phyloP scores from a whole-genome alignment of 2,888 invertebrate genomes.

The Aphidoletes aphidimyza region DNA sequence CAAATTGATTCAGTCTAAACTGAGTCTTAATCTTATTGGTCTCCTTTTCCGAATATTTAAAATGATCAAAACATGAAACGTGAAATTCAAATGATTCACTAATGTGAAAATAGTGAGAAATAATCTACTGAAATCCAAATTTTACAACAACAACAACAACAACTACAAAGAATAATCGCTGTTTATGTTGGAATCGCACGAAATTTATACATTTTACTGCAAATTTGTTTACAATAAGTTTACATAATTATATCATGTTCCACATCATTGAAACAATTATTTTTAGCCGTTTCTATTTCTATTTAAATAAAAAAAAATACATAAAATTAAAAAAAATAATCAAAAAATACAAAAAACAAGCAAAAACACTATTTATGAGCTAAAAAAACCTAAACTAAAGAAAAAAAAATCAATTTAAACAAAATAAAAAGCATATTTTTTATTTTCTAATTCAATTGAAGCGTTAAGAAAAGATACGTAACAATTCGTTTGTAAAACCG shows the following conservation, averaged over 20 bases:
- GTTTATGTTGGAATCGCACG: constrained; percentile 22
- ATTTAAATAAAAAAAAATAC: constrained; percentile 15
- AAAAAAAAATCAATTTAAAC: no score
- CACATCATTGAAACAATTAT: constrained; percentile 45
- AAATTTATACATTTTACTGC: constrained; percentile 17
- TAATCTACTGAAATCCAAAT: not conserved
- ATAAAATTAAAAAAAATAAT: not conserved
- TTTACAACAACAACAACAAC: not conserved
- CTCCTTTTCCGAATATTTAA: not conserved
- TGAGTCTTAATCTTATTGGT: no score
- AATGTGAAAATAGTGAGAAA: no score
- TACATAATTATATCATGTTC: constrained; percentile 19
- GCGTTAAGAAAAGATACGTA: not conserved
- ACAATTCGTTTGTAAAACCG: not conserved
- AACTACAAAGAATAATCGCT: not conserved
- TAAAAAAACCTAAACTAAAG: not conserved
- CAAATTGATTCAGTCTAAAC: no score
- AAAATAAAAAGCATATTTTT: no score
- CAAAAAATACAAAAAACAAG: constrained; percentile 2
- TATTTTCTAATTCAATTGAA: constrained; percentile 6
- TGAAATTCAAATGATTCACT: no score
- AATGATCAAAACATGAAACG: not conserved
- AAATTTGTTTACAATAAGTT: constrained; percentile 18
- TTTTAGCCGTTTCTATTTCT: constrained; percentile 49
- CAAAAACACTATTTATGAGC: constrained; percentile 34